A percentile compares a stretch with the other conserved stretches of the same genome.
These are phyloP conservation scores for Hyaena hyaena DNA, from an alignment of 2,113 vertebrate genomes.

Conservation along the genomic window DNA sequence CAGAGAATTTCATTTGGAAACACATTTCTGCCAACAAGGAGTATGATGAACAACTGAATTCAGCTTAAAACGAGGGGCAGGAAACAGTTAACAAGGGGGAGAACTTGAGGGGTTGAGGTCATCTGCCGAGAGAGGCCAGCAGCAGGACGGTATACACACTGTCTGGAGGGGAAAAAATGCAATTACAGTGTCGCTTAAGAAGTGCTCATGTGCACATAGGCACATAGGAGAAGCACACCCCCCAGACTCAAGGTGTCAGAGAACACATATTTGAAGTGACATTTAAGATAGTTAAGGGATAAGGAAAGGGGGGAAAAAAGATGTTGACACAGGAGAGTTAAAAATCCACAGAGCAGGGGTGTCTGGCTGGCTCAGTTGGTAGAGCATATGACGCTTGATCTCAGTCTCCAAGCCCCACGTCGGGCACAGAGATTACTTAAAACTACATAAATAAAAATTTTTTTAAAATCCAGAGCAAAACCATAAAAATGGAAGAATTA, in stretches of 20 bases:
- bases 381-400: neutral
- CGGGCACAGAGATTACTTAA: neutral
- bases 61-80: neutral
- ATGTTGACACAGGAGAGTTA: neutral
- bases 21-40: neutral
- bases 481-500: neutral
- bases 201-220: neutral
- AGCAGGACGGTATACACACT: neutral
- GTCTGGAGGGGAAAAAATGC: neutral
- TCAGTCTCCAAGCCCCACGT: neutral
- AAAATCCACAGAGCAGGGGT: neutral
- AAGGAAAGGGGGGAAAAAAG: neutral
- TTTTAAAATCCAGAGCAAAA: neutral
- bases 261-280: neutral
- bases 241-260: neutral
- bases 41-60: neutral
- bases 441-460: neutral
- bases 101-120: neutral
- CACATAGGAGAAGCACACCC: neutral
- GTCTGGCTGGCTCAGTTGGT: neutral
- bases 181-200: neutral
- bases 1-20: constrained; percentile 6
- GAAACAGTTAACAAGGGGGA: neutral
- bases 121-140: neutral
- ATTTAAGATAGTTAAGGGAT: neutral